phyloP scores from a whole-genome alignment of 2,113 vertebrate genomes.

The Hymenochirus boettgeri region DNA sequence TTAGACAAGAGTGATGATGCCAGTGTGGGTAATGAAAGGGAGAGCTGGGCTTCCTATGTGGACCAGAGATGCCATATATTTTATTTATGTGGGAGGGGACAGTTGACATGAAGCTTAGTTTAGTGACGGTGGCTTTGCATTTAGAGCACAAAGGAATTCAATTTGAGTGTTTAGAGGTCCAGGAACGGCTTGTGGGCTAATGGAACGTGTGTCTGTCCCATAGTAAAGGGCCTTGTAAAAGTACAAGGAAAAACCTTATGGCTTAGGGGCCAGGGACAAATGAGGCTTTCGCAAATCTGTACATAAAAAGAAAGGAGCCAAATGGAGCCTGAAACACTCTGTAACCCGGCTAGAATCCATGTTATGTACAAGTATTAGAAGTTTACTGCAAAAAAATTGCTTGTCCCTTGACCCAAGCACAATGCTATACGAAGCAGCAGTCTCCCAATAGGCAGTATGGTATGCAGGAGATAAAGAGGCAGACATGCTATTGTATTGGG shows the following conservation, averaged over 20 bases:
- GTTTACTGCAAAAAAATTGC: too few relatives aligned
- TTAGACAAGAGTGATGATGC: slow-evolving; percentile 18
- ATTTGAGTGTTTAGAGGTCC: slow-evolving; percentile 24
- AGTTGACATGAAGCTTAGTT: slow-evolving; percentile 11
- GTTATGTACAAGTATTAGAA: too few relatives aligned
- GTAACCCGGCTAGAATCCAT: too few relatives aligned
- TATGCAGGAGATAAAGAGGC: too few relatives aligned
- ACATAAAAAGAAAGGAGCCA: too few relatives aligned
- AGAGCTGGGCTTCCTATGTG: slow-evolving; percentile 31
- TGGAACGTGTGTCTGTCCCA: slow-evolving; percentile 14
- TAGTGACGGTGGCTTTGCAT: slow-evolving; percentile 27
- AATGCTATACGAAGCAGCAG: too few relatives aligned
- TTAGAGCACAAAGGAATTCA: slow-evolving; percentile 33
- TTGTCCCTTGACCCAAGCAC: too few relatives aligned
- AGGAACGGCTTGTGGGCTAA: slow-evolving; percentile 27
- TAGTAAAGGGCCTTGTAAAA: slow-evolving; percentile 18
- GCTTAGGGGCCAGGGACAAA: not conserved
- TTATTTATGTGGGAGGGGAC: slow-evolving; percentile 12
- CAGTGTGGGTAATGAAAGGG: slow-evolving; percentile 23
- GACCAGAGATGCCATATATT: slow-evolving; percentile 38
- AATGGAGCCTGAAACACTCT: too few relatives aligned
- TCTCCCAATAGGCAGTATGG: too few relatives aligned
- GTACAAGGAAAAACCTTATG: not conserved
- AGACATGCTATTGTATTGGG: too few relatives aligned
- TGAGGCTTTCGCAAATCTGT: too few relatives aligned